Evolutionary conservation across 53 echinoderm and acorn worm species (phyloP).

Genomic region (Henricia sp.): DNA sequence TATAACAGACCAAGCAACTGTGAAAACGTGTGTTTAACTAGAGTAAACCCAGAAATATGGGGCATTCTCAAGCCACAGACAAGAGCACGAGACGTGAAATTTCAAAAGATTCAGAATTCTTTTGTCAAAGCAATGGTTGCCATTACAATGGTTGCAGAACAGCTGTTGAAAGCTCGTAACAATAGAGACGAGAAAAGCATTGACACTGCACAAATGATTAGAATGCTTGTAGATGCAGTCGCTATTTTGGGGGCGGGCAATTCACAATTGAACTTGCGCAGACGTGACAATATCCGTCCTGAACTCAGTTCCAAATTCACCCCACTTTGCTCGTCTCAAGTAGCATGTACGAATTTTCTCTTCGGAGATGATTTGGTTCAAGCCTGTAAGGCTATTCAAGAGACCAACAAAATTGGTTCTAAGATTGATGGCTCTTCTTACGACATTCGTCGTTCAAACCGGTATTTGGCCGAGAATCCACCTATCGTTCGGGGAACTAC

Average conservation of each 20-base stretch:
- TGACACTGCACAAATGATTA: background rate
- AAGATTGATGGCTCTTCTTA: background rate
- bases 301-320: background rate
- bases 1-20: background rate
- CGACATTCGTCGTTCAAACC: background rate
- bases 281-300: slow-evolving; percentile 23
- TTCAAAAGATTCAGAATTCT: slow-evolving; percentile 33
- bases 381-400: slow-evolving; percentile 9
- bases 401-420: slow-evolving; percentile 23
- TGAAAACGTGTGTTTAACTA: no score
- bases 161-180: background rate
- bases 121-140: no score
- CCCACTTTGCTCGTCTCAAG: slow-evolving; percentile 20
- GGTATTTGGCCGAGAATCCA: background rate
- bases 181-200: background rate
- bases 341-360: background rate
- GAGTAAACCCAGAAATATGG: slow-evolving; percentile 39
- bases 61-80: slow-evolving; percentile 9
- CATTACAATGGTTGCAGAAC: slow-evolving; percentile 2
- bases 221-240: slow-evolving; percentile 8
- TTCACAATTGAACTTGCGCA: slow-evolving; percentile 10
- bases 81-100: slow-evolving; percentile 3
- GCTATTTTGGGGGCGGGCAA: slow-evolving; percentile 40
- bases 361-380: slow-evolving; percentile 21
- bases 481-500: background rate